Percentiles rank a stretch among this genome's conserved stretches.
These are phyloP conservation scores for Fulica atra DNA, from an alignment of 2,113 vertebrate genomes.

Conservation along the genomic window DNA sequence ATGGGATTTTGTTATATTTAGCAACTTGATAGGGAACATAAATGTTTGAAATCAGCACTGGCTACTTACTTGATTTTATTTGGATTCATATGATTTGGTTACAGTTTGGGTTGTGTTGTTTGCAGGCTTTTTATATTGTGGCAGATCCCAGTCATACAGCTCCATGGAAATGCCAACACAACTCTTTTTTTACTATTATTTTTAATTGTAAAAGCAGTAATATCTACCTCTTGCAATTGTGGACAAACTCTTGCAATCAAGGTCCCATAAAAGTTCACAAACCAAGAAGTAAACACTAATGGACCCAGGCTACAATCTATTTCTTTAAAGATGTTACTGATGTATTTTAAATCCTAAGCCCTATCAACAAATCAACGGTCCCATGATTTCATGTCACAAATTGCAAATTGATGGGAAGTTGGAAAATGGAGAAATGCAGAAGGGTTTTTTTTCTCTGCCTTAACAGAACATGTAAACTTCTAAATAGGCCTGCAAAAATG, in stretches of 20 bases:
- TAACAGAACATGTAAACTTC: neutral
- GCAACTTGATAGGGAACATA: neutral
- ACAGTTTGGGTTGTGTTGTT: too few species aligned
- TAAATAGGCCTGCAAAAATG: neutral
- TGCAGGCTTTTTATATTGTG: neutral
- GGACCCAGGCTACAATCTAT: neutral
- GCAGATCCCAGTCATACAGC: neutral
- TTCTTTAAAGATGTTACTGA: neutral
- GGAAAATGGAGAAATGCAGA: neutral
- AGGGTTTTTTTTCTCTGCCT: neutral
- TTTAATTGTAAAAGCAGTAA: neutral
- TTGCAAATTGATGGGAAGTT: neutral
- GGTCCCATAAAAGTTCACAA: neutral
- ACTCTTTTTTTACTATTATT: neutral
- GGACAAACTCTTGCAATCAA: neutral
- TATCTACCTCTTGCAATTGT: neutral
- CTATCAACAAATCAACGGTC: neutral
- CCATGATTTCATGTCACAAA: neutral
- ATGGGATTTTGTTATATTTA: neutral
- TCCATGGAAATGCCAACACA: neutral
- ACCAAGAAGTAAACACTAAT: neutral
- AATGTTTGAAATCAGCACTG: accelerated
- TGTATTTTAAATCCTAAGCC: neutral
- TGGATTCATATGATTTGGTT: neutral
- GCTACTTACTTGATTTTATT: neutral